Evolutionary conservation across 2,888 invertebrate genomes (phyloP), one percentile per base, ranked within the genome.

Genomic region (Eulithis testata): DNA sequence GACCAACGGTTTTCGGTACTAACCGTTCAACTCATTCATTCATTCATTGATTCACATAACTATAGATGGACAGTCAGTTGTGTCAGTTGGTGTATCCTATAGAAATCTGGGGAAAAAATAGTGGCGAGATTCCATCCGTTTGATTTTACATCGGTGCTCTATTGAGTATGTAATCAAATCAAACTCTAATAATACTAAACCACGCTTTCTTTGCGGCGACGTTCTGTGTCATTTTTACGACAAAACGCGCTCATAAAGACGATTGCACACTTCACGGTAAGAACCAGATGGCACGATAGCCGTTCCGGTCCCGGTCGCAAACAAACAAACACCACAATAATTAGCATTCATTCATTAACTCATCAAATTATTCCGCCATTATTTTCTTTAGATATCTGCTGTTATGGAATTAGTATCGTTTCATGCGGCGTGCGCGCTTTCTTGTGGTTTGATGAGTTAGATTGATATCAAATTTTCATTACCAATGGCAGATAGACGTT

Each of bases 311-410:
- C 66, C 68, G 62, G 56, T 62, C 68, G 67, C 70, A 68, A 68
- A 70, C 72, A 72, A 72, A 73, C 73, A 71, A 72, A 70, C 72
- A 68, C 70, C 65, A 69, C 72, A 73, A 59, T 59, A 59, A 72
- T 73, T 73, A 73, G 73, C 73, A 72, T 73, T 73, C 70, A 72
- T 72, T 73, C 72, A 73, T 73, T 73, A 70, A 72, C 68, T 72
- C 73, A 69, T 73, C 72, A 73, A 72, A 72, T 72, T 73, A 73
- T 72, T 72, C 68, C 68, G 69, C 66, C 72, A 73, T 73, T 72
- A 72, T 72, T 67, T 69, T 69, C 70, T 68, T 65, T 68, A 69
- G 69, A 72, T 72, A 68, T 67, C 68, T 69, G 67, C 64, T 68
- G 63, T 60, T 27, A 66, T 63, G 68, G 69, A 72, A 73, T 73